Evolutionary conservation across 2,113 vertebrate genomes (phyloP).

Genomic region (Mormyrus lacerda): DNA sequence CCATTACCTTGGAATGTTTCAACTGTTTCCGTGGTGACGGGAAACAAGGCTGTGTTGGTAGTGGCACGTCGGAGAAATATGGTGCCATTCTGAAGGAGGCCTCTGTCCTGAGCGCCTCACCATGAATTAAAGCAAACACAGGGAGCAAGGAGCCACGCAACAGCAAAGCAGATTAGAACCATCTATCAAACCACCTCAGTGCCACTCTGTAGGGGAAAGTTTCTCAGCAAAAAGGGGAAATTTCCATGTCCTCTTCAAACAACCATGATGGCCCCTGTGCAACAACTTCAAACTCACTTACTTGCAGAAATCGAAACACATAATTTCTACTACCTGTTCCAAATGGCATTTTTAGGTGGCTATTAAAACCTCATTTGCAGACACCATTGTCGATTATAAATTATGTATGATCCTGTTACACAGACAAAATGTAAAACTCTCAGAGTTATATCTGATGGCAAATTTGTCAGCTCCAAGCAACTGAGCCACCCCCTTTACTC

Average conservation of each 20-base stretch:
- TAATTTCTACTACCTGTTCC: background rate
- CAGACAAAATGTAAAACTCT: background rate
- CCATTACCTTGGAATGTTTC: background rate
- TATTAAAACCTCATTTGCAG: background rate
- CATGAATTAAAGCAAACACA: background rate
- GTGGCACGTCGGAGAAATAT: background rate
- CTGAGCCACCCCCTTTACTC: background rate
- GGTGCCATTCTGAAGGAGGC: background rate
- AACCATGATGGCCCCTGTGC: background rate
- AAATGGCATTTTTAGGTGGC: background rate
- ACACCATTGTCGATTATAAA: background rate
- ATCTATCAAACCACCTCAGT: background rate
- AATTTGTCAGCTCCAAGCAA: background rate
- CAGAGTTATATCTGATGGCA: background rate
- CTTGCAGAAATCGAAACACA: background rate
- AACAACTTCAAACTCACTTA: background rate
- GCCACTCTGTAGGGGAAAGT: background rate
- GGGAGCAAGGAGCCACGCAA: background rate
- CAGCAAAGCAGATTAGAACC: background rate
- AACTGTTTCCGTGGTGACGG: background rate
- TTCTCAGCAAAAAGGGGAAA: background rate
- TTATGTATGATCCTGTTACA: background rate
- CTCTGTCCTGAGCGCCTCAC: background rate
- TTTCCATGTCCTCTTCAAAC: background rate
- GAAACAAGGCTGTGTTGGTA: background rate